Conservation (phyloP, 2,797 vertebrate species). For the Champsocephalus esox region DNA sequence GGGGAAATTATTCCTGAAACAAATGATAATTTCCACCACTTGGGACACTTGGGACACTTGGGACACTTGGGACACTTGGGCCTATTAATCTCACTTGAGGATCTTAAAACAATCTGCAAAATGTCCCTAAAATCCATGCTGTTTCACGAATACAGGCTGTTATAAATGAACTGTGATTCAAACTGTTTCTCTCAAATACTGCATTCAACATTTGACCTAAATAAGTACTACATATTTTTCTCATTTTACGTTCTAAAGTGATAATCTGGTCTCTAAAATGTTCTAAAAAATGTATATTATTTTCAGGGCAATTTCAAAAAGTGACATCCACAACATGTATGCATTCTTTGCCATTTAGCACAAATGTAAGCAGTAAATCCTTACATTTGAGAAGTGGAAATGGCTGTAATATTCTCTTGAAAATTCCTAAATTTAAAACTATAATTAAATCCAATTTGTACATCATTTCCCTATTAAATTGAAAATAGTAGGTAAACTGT, state of each 20-base stretch:
- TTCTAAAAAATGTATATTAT: too few relatives aligned
- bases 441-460: too few relatives aligned
- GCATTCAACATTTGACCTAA: neutral
- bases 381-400: neutral
- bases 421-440: too few relatives aligned
- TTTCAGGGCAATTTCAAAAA: too few relatives aligned
- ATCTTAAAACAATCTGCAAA: conserved; percentile 17
- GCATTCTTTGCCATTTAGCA: neutral
- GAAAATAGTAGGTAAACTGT: too few relatives aligned
- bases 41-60: conserved; percentile 52
- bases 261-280: too few relatives aligned
- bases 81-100: conserved; percentile 54
- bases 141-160: neutral
- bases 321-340: too few relatives aligned
- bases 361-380: neutral
- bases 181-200: neutral
- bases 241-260: neutral
- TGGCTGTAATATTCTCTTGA: too few relatives aligned
- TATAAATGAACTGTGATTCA: neutral
- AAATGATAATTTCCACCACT: conserved; percentile 81
- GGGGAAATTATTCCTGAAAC: conserved; percentile 75
- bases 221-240: neutral
- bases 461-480: too few relatives aligned
- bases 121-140: conserved; percentile 1
- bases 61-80: conserved; percentile 34